phyloP scores from a whole-genome alignment of 2,888 invertebrate species.

The Agonopterix alstromeriana region DNA sequence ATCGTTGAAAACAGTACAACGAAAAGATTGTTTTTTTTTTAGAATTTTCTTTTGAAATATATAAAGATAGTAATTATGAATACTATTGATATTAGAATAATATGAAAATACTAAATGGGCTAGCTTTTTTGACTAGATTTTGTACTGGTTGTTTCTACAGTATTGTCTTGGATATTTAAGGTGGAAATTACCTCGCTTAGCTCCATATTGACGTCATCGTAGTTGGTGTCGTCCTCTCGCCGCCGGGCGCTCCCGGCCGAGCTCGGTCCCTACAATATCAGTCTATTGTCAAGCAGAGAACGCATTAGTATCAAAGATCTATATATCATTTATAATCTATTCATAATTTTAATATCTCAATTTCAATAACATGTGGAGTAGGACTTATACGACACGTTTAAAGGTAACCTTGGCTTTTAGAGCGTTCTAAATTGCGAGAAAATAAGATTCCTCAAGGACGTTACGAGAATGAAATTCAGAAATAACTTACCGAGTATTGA shows the following conservation, averaged over 20 bases:
- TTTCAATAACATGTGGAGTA: not conserved
- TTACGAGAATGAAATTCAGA: slow-evolving; percentile 3
- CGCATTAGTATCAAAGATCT: slow-evolving; percentile 57
- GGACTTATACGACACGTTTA: slow-evolving; percentile 3
- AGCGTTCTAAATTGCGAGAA: not conserved
- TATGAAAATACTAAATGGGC: not conserved
- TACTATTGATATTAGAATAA: slow-evolving; percentile 6
- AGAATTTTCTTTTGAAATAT: slow-evolving; percentile 13
- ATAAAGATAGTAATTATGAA: slow-evolving; percentile 9
- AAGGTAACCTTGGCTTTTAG: not conserved
- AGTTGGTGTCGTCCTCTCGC: slow-evolving; percentile 80
- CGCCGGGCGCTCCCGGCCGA: slow-evolving; percentile 32
- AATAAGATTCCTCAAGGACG: slow-evolving; percentile 25
- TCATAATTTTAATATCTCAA: slow-evolving; percentile 3
- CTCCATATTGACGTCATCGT: slow-evolving; percentile 87
- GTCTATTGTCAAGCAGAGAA: slow-evolving; percentile 80
- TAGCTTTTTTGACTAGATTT: not conserved
- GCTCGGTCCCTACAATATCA: slow-evolving; percentile 68
- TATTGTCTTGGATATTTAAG: not conserved
- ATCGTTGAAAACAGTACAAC: slow-evolving; percentile 60
- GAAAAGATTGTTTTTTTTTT: slow-evolving; percentile 20
- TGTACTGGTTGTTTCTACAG: not conserved
- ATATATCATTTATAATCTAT: slow-evolving; percentile 1
- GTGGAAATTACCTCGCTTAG: slow-evolving; percentile 80
- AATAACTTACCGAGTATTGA: slow-evolving; percentile 49